phyloP scores from a whole-genome alignment of 2,113 vertebrate genomes.

The Cricetomys ansorgei region DNA sequence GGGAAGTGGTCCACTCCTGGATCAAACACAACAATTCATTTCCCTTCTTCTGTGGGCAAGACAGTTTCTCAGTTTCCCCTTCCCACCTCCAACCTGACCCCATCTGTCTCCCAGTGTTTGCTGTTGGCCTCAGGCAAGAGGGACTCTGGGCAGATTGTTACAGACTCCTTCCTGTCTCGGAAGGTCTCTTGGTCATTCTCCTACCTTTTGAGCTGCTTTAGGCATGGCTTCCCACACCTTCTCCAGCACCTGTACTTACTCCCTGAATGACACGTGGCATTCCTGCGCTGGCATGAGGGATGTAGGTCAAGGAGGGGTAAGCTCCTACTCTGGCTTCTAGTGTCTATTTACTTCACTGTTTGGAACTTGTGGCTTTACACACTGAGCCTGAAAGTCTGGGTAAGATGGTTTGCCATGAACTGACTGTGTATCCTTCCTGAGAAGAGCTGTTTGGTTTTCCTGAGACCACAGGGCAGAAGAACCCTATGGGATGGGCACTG shows the following conservation, averaged over 20 bases:
- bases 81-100: not conserved
- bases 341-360: not conserved
- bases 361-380: not conserved
- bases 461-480: not conserved
- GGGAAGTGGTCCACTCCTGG: not conserved
- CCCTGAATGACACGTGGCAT: not conserved
- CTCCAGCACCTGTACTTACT: not conserved
- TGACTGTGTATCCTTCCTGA: not conserved
- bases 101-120: not conserved
- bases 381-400: not conserved
- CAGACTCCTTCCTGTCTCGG: not conserved
- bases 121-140: not conserved
- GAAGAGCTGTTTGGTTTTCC: not conserved
- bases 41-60: not conserved
- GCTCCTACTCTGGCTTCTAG: slow-evolving; percentile 19
- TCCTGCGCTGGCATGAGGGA: not conserved
- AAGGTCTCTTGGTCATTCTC: not conserved
- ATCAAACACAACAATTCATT: not conserved
- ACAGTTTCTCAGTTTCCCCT: not conserved
- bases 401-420: not conserved
- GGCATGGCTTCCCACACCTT: not conserved
- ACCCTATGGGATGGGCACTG: not conserved
- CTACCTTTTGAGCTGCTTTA: not conserved
- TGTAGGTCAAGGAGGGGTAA: slow-evolving; percentile 20
- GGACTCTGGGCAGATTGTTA: not conserved